Evolutionary conservation across 30 jellyfish, hydroid and myxozoan genomes (phyloP).

Genomic region (Morbakka virulenta): DNA sequence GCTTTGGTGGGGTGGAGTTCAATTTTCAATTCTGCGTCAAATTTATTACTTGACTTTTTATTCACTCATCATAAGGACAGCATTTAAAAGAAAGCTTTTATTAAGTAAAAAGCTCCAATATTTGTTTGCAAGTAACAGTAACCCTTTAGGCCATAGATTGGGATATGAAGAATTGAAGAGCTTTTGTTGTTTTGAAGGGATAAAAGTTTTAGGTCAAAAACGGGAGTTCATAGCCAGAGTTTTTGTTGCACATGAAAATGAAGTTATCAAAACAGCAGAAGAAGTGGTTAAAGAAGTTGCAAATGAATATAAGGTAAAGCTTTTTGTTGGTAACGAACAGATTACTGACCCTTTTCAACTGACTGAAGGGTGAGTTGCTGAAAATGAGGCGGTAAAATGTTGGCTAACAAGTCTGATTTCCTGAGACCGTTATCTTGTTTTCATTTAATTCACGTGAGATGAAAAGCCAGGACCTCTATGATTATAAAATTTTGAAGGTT

Average conservation of each 20-base stretch:
- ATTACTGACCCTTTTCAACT: conserved; percentile 27
- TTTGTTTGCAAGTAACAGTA: too few species aligned
- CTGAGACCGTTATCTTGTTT: conserved; percentile 22
- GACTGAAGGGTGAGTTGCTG: conserved; percentile 40
- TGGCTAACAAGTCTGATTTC: conserved; percentile 34
- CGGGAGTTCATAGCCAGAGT: too few species aligned
- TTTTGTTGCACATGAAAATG: conserved; percentile 45
- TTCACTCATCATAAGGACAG: too few species aligned
- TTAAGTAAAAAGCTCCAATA: too few species aligned
- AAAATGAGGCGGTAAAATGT: conserved; percentile 2
- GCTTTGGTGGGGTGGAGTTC: too few species aligned
- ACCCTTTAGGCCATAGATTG: too few species aligned
- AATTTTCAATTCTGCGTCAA: too few species aligned
- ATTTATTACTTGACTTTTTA: too few species aligned
- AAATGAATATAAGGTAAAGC: conserved; percentile 7
- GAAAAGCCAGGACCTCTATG: conserved; percentile 16
- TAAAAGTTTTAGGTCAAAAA: conserved; percentile 19
- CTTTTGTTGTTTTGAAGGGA: conserved; percentile 13
- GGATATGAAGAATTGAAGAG: conserved; percentile 35
- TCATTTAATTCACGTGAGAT: conserved; percentile 9
- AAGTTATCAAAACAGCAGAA: conserved; percentile 19
- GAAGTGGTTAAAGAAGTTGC: conserved; percentile 27
- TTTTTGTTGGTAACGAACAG: not conserved
- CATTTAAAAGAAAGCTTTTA: too few species aligned
- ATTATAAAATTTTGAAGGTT: conserved; percentile 24